phyloP scores from a whole-genome alignment of 2,888 invertebrate species.

The Hartigia nigra region DNA sequence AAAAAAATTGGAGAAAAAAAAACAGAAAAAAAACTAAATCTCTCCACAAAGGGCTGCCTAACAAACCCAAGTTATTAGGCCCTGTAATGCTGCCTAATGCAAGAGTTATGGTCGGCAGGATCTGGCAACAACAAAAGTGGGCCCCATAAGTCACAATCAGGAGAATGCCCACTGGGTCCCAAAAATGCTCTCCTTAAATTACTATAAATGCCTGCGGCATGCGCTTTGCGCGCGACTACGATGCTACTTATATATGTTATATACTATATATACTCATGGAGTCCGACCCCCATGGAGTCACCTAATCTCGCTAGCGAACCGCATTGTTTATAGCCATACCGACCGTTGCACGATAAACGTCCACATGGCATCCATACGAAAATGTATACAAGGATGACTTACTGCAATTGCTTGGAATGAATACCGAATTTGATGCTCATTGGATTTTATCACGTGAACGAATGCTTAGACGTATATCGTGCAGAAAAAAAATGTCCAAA shows the following conservation, averaged over 20 bases:
- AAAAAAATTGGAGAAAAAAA: no score
- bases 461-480: neutral
- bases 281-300: conserved; percentile 7
- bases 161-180: conserved; percentile 29
- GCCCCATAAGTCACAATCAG: conserved; percentile 51
- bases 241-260: neutral
- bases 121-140: conserved; percentile 32
- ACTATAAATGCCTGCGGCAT: conserved; percentile 28
- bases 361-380: neutral
- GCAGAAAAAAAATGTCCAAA: neutral
- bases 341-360: neutral
- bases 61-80: conserved; percentile 20
- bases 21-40: neutral
- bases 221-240: conserved; percentile 2
- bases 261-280: neutral
- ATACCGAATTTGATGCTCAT: neutral
- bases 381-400: neutral
- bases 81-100: conserved; percentile 40
- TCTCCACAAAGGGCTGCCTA: neutral
- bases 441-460: conserved; percentile 12
- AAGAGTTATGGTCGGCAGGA: conserved; percentile 37
- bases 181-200: conserved; percentile 42
- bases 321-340: conserved; percentile 23
- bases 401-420: neutral
- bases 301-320: conserved; percentile 16